Base-by-base conservation (phyloP, 1,140 invertebrate species). In the Aphelenchoides fujianensis region DNA sequence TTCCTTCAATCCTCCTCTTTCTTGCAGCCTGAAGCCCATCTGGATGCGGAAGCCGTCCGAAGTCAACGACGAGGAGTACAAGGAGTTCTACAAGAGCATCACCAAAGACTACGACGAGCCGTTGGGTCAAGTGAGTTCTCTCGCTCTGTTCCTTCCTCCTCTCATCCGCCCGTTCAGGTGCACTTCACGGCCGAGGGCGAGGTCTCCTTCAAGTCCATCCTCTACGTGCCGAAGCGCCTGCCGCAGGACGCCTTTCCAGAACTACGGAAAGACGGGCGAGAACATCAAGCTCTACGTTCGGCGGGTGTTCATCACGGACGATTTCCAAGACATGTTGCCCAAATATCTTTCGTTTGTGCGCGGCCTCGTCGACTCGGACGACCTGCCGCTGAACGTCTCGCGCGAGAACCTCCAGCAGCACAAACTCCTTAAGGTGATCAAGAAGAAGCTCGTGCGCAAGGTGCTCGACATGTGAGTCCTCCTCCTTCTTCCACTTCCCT, bases 281-380 rank as follows among this genome's bases (percentile, higher is more conserved):
- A 92, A 95, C 84, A 97, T 97, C 78, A 97, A 97, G 87, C 86
- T 97, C 36, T 98, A 94, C 84, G 95, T 98, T 12, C 89, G 95
- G 74, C 88, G 96, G 70, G 95, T 98, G 12, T 99, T 99, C 86
- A 99, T 99, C 85, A 98, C 95, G 16, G 96, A 99, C 81, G 94
- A 98, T 87, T 98, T 98, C 87, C 94, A 94, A 83, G 96, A 99
- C 82, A 94, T 99, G 91, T 93, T 99, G 90, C 97, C 97, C 61
- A 97, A 94, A 85, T 99, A 98, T 84, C 87, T 99, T 71, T 91
- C 88, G 61, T 99, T 99, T 84, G 89, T 97, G 64, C 89, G 91
- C 75, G 97, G 97, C 80, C 91, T 99, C 72, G 96, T 98, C 31
- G 97, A 99, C 86, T 96, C 93, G n/a, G 97, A 99, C 86, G 97